These are phyloP conservation scores for Ictidomys tridecemlineatus DNA, from an alignment of 2,113 vertebrate genomes.

Conservation along the genomic window DNA sequence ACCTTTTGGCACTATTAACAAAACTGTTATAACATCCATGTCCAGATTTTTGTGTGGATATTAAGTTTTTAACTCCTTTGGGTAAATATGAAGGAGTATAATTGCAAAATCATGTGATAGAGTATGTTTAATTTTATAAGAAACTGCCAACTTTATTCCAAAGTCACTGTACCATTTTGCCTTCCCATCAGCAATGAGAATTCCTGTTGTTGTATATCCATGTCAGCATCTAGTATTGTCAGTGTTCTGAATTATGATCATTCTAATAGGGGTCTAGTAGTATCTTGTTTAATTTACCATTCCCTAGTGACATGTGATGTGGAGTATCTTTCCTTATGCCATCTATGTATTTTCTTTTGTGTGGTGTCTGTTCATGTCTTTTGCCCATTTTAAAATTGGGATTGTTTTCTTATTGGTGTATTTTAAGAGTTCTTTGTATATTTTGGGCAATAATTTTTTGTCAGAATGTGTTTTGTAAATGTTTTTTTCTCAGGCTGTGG, in stretches of 20 bases:
- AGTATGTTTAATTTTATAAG: not conserved
- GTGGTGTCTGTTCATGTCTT: not conserved
- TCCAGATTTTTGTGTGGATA: too few relatives aligned
- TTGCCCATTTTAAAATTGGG: not conserved
- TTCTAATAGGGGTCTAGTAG: not conserved
- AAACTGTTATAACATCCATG: too few relatives aligned
- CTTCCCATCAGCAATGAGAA: not conserved
- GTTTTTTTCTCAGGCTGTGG: not conserved
- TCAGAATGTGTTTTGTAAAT: not conserved
- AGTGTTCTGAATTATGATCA: not conserved
- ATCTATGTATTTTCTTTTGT: not conserved
- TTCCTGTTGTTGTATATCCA: not conserved
- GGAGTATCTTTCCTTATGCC: not conserved
- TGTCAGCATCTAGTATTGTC: not conserved
- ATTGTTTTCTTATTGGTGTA: not conserved
- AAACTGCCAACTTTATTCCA: not conserved
- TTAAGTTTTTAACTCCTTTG: not conserved
- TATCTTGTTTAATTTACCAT: not conserved
- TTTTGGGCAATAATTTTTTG: not conserved
- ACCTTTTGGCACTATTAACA: too few relatives aligned
- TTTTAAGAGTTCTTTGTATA: conserved; percentile 1
- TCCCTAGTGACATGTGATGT: not conserved
- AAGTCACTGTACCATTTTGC: not conserved
- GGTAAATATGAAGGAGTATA: not conserved
- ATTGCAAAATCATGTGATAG: not conserved